These are phyloP conservation scores for Apogon hyalosoma DNA, from an alignment of 2,797 vertebrate genomes.

Conservation along the genomic window DNA sequence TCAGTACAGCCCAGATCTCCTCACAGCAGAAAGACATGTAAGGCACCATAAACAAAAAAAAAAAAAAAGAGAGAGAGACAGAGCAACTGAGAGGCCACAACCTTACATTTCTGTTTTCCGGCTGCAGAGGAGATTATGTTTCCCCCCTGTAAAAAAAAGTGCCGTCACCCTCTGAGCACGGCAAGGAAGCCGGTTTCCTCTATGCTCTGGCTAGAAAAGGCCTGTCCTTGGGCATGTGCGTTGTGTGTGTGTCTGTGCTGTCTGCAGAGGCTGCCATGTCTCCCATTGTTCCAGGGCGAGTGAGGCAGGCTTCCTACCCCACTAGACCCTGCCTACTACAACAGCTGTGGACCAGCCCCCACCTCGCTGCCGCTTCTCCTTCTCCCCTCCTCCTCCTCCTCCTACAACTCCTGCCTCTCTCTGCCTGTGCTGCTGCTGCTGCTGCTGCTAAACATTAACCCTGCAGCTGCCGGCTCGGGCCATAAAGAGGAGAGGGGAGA, in stretches of 20 bases:
- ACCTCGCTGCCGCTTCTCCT: slow-evolving; percentile 57
- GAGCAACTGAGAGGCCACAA: slow-evolving; percentile 39
- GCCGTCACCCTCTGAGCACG: slow-evolving; percentile 49
- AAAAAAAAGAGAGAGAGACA: slow-evolving; percentile 4
- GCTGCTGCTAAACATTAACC: slow-evolving; percentile 84
- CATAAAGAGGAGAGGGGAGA: slow-evolving; percentile 56
- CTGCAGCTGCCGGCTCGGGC: slow-evolving; percentile 78
- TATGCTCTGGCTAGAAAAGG: slow-evolving; percentile 47
- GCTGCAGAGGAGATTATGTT: slow-evolving; percentile 42
- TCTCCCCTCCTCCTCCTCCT: slow-evolving; percentile 57
- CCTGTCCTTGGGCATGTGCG: slow-evolving; percentile 71
- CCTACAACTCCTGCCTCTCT: slow-evolving; percentile 62
- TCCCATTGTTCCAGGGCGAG: slow-evolving; percentile 86
- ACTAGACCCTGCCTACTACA: slow-evolving; percentile 83
- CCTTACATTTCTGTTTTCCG: slow-evolving; percentile 63
- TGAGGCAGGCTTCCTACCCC: slow-evolving; percentile 79
- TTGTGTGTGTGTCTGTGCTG: slow-evolving; percentile 62
- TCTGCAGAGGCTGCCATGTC: slow-evolving; percentile 81
- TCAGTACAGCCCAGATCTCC: slow-evolving; percentile 62
- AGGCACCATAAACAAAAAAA: slow-evolving; percentile 48
- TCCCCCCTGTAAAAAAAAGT: slow-evolving; percentile 27
- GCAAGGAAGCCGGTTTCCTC: slow-evolving; percentile 71
- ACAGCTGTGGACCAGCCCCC: slow-evolving; percentile 87
- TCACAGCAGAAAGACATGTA: slow-evolving; percentile 48
- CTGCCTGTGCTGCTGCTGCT: slow-evolving; percentile 71